Evolutionary conservation across 2,113 vertebrate species (phyloP), one percentile per base, ranked within the genome.

Genomic region (Phocoena sinus): DNA sequence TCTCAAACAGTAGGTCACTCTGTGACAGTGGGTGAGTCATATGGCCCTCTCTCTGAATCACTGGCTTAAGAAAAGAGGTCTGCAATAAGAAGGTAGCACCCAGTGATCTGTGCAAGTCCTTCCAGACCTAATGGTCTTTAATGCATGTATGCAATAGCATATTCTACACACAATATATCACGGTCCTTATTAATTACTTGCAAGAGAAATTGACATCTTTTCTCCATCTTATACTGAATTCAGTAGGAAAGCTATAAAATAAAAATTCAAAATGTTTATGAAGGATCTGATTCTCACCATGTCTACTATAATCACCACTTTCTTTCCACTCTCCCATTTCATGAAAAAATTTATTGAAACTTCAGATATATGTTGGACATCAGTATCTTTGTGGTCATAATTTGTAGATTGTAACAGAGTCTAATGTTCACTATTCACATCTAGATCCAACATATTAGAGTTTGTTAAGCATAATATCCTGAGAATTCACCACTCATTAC

Each of bases 181-280:
- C 53, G 7, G 41, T 80, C 83, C 15, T 53, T 91, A 74, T 62
- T 80, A 74, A 58, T 74, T 70, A 60, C 36, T 83, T 95, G 5
- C 3, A 82, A 79, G 21, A 73, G 10, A 91, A 95, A 91, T 74
- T 10, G 20, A 68, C 5, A 17, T 56, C 7, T 94, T 80, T 88
- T 68, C 77, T 79, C 38, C 2, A 88, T 63, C 67, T 47, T 71
- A 11, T 62, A 67, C 8, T 73, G 28, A 94, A 80, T 91, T 89
- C 53, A 70, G 79, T 50, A 93, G n/a, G 73, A 76, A 73, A 85
- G 6, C 18, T 74, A 31, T 28, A 71, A 91, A 41, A 21, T 56
- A 90, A 70, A 77, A 87, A n/a, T 89, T 85, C 56, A 85, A 92
- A 96, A 50, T 41, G 28, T 47, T 92, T 92, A 67, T 85, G 2